Evolutionary conservation across 2,797 vertebrate species (phyloP).

Genomic region (Cuniculus paca): DNA sequence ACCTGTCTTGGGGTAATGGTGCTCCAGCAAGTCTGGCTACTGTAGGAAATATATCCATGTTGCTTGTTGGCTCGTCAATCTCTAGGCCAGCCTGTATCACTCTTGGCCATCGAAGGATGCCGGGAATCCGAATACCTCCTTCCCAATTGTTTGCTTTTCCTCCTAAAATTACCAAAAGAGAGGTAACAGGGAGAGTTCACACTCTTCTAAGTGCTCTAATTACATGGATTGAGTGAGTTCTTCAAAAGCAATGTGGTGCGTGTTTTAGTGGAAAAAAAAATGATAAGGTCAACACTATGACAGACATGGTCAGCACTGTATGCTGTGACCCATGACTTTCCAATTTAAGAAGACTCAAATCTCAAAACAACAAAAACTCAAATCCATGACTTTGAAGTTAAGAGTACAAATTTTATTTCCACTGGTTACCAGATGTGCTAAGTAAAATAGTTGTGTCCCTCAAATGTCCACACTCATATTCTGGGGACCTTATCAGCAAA

Average conservation of each 20-base stretch:
- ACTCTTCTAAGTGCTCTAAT: fast-evolving
- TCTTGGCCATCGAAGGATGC: constrained; percentile 91
- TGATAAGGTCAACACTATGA: fast-evolving
- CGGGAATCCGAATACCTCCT: constrained; percentile 95
- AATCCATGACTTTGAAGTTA: neutral
- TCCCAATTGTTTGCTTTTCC: constrained; percentile 96
- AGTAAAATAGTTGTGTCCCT: neutral
- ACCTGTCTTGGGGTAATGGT: constrained; percentile 91
- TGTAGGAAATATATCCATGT: constrained; percentile 96
- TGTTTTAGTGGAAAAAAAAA: fast-evolving
- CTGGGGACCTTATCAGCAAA: neutral
- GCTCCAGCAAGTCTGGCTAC: constrained; percentile 89
- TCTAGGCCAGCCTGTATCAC: constrained; percentile 84
- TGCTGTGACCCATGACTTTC: neutral
- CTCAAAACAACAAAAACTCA: neutral
- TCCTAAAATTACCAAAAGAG: constrained; percentile 84
- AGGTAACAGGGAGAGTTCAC: fast-evolving
- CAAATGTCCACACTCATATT: neutral
- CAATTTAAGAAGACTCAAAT: neutral
- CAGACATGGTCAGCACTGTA: fast-evolving
- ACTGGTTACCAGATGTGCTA: fast-evolving
- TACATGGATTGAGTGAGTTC: fast-evolving
- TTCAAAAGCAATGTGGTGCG: fast-evolving
- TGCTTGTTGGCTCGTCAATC: constrained; percentile 92
- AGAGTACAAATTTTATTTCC: neutral